Base-by-base conservation (phyloP, 2,888 invertebrate species). In the Cheilosia grossa region DNA sequence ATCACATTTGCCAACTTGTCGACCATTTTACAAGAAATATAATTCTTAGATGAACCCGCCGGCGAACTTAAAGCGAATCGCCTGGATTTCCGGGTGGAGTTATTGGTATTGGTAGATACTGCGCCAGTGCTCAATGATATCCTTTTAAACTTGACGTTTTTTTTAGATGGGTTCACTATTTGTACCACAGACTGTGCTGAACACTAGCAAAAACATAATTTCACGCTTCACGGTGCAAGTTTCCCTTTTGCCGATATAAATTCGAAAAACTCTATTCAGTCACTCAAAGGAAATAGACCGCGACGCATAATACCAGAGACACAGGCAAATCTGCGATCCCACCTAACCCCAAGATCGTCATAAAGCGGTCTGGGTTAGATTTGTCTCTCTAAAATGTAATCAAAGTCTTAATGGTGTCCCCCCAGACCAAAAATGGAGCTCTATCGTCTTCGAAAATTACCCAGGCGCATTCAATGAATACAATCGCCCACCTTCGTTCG, bases 261-360 rank as follows among this genome's bases (percentile, higher is more conserved):
- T 69, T 78, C 21, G 33, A 33, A 27, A 30, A 78, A 19, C 17
- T 37, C 51, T 47, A 75, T 56, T 49, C 40, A 58, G 54, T 49
- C 54, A 77, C 44, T 69, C 19, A 44, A 40, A 40, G 27, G 54
- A 63, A 78, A 69, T 78, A 78, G 78, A 78, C 78, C 69, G 63
- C 37, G 33, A 63, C 78, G 44, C 37, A 21, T 19, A 19, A 21
- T 19, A 19, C 67, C 67, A 40, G 13, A 42, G 47, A 33, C 44
- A 42, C 44, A 49, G 44, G 56, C 37, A 49, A 56, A 56, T 56
- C 63, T 58, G 66, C 58, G 66, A 21, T 51, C 54, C 54, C 42
- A 10, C 47, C 5, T 19, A 33, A 56, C 47, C 10, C 21, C 37
- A 47, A 61, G 44, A 40, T 61, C 40, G 53, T 63, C 44, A 61